Base-by-base conservation (phyloP, 2,888 invertebrate species). In the Amphiduros pacificus region DNA sequence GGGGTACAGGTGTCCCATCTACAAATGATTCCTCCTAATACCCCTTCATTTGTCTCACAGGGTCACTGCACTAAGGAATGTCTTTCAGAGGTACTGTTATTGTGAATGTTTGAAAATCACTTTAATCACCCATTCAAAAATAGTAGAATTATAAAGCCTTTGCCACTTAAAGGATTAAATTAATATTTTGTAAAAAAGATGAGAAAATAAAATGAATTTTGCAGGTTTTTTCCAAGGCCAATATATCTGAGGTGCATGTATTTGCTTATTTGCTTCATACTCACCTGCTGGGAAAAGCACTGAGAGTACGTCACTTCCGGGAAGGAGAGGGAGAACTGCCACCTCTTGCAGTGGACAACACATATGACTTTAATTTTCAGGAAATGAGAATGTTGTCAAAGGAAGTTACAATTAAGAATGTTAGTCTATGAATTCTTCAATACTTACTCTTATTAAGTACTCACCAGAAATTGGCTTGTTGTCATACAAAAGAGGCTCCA, bases 301-400 rank as follows among this genome's bases (percentile, higher is more conserved):
- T 89, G 63, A 84, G 87, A 69, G 78, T 89, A 66, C 85, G 89
- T 64, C 89, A 89, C 79, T 86, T 88, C 69, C 85, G 89, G 64
- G 87, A 88, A 26, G 90, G 89, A 36, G 87, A 88, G 65, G n/a
- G n/a, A n/a, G 93, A 93, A 82, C 79, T 93, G 55, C 87, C 89
- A 0, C 87, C 88, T 56, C 89, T 93, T 71, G 91, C 89, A 4
- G 85, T 86, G 85, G 93, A 94, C 80, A 89, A 90, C 70, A 88
- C 89, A 63, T 94, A 92, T 77, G 93, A 94, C 75, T 91, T 90
- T 62, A 90, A 91, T 69, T 93, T 91, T 76, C 93, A 94, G 78
- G 89, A 64, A 49, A 52, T 50, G 11, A n/a, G 62, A 20, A 22
- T 48, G 26, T 27, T n/a, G n/a, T n/a, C n/a, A n/a, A n/a, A n/a